Evolutionary conservation across 2,888 invertebrate species (phyloP).

Genomic region (Iselma pallidipennis): DNA sequence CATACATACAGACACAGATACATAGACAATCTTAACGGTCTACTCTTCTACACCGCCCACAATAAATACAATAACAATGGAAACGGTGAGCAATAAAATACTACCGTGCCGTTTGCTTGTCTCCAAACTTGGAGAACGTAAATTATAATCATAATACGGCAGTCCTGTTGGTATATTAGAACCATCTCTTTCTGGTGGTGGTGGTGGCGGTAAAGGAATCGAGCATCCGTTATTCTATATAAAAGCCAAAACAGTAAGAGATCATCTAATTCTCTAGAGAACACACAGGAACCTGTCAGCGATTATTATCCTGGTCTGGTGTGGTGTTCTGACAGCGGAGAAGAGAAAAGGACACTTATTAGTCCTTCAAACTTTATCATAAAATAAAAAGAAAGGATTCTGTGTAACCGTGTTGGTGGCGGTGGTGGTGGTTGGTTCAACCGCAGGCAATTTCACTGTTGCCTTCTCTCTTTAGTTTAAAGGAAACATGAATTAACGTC

Average conservation of each 20-base stretch:
- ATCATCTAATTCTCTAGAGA: not conserved
- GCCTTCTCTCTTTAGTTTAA: not conserved
- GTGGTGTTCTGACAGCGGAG: not conserved
- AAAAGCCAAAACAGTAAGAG: slow-evolving; percentile 10
- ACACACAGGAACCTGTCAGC: not conserved
- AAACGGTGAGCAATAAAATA: slow-evolving; percentile 36
- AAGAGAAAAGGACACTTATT: not conserved
- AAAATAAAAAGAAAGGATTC: not conserved
- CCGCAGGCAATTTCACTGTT: not conserved
- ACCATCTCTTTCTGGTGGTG: slow-evolving; percentile 29
- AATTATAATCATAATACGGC: slow-evolving; percentile 44
- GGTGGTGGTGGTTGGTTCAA: not conserved
- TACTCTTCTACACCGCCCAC: not conserved
- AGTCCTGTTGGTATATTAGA: slow-evolving; percentile 42
- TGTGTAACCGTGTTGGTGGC: not conserved
- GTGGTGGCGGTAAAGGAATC: slow-evolving; percentile 13
- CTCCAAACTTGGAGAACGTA: slow-evolving; percentile 37
- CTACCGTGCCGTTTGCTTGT: slow-evolving; percentile 36
- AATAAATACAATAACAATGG: slow-evolving; percentile 40
- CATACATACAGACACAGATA: not conserved
- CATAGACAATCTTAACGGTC: slow-evolving; percentile 19
- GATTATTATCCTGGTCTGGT: not conserved
- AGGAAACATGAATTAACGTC: not conserved
- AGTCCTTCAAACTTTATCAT: not conserved
- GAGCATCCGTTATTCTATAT: slow-evolving; percentile 16